Base-by-base conservation (phyloP, 1,140 invertebrate genomes). In the Magallana ariakensis region DNA sequence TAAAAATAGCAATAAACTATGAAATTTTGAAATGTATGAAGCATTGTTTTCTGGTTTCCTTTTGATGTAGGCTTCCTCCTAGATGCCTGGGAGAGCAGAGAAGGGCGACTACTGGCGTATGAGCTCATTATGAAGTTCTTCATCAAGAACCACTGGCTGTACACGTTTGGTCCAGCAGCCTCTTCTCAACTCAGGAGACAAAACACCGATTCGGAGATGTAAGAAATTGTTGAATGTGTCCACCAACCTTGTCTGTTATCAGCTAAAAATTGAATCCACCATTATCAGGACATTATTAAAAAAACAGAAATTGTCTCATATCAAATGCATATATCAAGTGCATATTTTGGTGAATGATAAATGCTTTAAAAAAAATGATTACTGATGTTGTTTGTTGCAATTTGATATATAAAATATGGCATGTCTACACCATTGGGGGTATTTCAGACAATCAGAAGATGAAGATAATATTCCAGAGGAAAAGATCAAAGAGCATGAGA, bases 111-210 rank as follows among this genome's bases (percentile, higher is more conserved):
- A 80, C 90, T 94, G 87, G 92, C 92, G 1, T 94, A 92, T 86
- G 93, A 94, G 60, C 89, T 94, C 7, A 90, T 94, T 46, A 89
- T 92, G 58, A 87, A 92, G 58, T 93, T 93, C 84, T 84, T 94
- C 22, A 90, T 92, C 13, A 93, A 94, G 88, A 92, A 93, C 58
- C 93, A 93, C 70, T 92, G 92, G 92, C 80, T 93, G 46, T 93
- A 93, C 83, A 93, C 92, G 55, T 93, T 93, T 91, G 93, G 92
- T 54, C 89, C 91, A 54, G 89, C 89, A 46, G 89, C 89, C 15
- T 85, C 89, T 11, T 70, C 87, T 26, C 80, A 55, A 9, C 54
- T 55, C 80, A 82, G 80, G 54, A 82, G 54, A 56, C 46, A 54
- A n/a, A 82, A 82, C 54, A 82, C 80, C 4, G 80, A 82, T 10